A percentile compares a stretch with the other conserved stretches of the same genome.
Conservation (phyloP, 2,797 vertebrate genomes). For the Falco peregrinus region DNA sequence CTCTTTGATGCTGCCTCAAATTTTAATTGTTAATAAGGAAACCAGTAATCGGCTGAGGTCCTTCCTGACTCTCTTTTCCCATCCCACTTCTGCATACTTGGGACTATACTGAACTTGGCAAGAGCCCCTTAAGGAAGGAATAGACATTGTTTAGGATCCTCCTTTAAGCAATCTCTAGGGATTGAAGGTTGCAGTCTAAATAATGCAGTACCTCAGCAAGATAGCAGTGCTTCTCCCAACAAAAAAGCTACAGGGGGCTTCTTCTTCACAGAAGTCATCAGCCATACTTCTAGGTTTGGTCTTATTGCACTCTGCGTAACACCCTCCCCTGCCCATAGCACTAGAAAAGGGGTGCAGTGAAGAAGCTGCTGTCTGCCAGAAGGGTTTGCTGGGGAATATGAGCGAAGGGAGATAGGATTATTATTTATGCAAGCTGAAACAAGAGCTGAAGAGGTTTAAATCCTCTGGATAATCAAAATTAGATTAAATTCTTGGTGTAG, state of each 20-base stretch:
- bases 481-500: conserved; percentile 21
- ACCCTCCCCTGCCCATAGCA: background rate
- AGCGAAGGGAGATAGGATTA: background rate
- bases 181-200: background rate
- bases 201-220: background rate
- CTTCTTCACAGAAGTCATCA: background rate
- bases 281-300: background rate
- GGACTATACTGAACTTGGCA: background rate
- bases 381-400: background rate
- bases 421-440: background rate
- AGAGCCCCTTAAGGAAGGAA: background rate
- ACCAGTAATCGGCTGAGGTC: background rate
- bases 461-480: conserved; percentile 27
- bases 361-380: background rate
- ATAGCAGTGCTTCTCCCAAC: background rate
- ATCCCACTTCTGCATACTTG: background rate
- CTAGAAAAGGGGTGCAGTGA: background rate
- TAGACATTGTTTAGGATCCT: background rate
- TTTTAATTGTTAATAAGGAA: conserved; percentile 23
- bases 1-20: background rate
- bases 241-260: background rate
- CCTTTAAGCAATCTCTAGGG: background rate
- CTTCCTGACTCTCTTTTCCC: conserved; percentile 19
- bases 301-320: background rate
- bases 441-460: conserved; percentile 21